These are phyloP conservation scores for Diprion similis DNA, from an alignment of 1,140 invertebrate species.

Conservation along the genomic window DNA sequence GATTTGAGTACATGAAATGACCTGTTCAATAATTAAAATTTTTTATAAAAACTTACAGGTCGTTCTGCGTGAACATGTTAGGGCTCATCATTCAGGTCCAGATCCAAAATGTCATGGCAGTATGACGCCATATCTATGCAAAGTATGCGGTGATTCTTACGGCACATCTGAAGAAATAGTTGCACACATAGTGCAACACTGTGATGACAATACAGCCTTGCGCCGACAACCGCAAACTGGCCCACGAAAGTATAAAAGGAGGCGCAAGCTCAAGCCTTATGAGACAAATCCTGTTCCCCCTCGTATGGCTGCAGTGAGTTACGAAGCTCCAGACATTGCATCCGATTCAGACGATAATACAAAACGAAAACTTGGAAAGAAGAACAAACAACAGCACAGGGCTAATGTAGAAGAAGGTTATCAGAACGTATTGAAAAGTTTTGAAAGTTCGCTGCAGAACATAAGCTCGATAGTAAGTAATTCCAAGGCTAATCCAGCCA, in stretches of 20 bases:
- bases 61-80: conserved; percentile 80
- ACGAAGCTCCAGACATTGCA: conserved; percentile 49
- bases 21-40: no score
- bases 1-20: no score
- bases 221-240: conserved; percentile 77
- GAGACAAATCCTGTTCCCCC: conserved; percentile 53
- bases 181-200: conserved; percentile 81
- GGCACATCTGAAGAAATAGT: conserved; percentile 76
- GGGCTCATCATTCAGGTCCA: conserved; percentile 81
- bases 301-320: conserved; percentile 51
- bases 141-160: conserved; percentile 75
- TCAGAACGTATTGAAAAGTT: conserved; percentile 60
- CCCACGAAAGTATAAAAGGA: conserved; percentile 79
- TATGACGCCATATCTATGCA: conserved; percentile 71
- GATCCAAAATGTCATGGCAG: conserved; percentile 67
- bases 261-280: conserved; percentile 74
- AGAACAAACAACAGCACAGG: conserved; percentile 54
- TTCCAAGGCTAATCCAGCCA: conserved; percentile 53
- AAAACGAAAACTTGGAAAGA: conserved; percentile 51
- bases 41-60: conserved; percentile 58
- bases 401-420: conserved; percentile 59
- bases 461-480: conserved; percentile 63
- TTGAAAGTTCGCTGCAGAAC: conserved; percentile 64
- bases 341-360: conserved; percentile 62
- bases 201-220: conserved; percentile 81